Percentiles rank a stretch among this genome's conserved stretches.
phyloP scores from a whole-genome alignment of 2,888 invertebrate genomes.

The Globia sparganii region DNA sequence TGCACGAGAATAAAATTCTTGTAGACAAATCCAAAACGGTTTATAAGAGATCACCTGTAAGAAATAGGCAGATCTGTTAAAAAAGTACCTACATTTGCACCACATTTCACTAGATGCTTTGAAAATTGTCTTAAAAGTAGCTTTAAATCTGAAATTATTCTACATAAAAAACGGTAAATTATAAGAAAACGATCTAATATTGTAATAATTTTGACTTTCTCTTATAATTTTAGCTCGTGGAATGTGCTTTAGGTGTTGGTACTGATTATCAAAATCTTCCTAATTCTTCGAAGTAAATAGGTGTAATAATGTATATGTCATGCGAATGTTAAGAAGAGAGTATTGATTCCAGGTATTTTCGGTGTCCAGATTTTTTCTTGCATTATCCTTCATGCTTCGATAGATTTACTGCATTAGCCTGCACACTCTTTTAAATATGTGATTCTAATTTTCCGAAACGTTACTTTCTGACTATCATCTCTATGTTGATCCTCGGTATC shows the following conservation, averaged over 20 bases:
- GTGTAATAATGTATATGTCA: not conserved
- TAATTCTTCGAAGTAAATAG: not conserved
- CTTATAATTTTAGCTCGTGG: not conserved
- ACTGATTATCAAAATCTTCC: not conserved
- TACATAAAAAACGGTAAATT: not conserved
- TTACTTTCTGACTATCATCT: slow-evolving; percentile 41
- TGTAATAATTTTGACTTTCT: not conserved
- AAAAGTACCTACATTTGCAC: not conserved
- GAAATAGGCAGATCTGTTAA: not conserved
- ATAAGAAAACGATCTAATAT: not conserved
- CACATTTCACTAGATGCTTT: not conserved
- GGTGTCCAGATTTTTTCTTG: not conserved
- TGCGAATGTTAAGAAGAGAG: not conserved
- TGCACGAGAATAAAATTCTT: not conserved
- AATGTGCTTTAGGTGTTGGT: not conserved
- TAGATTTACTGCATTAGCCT: not conserved
- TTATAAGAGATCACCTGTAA: not conserved
- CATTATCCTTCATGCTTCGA: not conserved
- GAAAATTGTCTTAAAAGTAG: not conserved
- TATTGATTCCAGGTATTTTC: not conserved
- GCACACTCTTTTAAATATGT: not conserved
- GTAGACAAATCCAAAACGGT: not conserved
- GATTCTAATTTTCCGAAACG: too few species aligned
- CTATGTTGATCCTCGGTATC: slow-evolving; percentile 45
- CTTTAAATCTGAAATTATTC: not conserved